phyloP scores from a whole-genome alignment of 1,140 invertebrate genomes.

The Laupala kohalensis region DNA sequence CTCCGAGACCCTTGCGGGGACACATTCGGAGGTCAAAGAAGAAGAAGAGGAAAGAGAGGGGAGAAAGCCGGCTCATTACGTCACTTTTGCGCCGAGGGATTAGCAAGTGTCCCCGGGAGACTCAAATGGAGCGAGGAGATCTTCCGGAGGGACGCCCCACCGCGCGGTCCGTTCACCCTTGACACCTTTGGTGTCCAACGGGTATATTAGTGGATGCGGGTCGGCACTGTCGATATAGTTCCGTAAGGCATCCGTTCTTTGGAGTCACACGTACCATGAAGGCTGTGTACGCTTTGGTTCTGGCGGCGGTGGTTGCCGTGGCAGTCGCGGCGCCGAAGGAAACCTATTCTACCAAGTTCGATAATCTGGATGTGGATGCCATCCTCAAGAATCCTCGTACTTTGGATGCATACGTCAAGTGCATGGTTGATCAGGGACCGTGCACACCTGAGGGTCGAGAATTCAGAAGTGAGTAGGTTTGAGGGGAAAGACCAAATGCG shows the following conservation, averaged over 20 bases:
- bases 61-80: too few relatives aligned
- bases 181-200: neutral
- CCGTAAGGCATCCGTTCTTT: neutral
- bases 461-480: conserved; percentile 5
- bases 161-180: neutral
- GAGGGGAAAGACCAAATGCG: too few relatives aligned
- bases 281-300: neutral
- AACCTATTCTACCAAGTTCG: neutral
- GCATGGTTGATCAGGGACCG: conserved; percentile 10
- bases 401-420: neutral
- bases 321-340: neutral
- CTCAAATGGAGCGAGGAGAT: neutral
- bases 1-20: too few relatives aligned
- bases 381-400: conserved; percentile 6
- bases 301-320: conserved; percentile 11
- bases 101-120: neutral
- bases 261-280: neutral
- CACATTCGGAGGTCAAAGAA: too few relatives aligned
- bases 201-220: neutral
- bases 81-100: too few relatives aligned
- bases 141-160: neutral
- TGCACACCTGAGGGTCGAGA: conserved; percentile 7
- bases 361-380: conserved; percentile 5
- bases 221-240: neutral
- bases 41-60: too few relatives aligned